These are phyloP conservation scores for Macrophya alboannulata DNA, from an alignment of 2,888 invertebrate species.

Conservation along the genomic window DNA sequence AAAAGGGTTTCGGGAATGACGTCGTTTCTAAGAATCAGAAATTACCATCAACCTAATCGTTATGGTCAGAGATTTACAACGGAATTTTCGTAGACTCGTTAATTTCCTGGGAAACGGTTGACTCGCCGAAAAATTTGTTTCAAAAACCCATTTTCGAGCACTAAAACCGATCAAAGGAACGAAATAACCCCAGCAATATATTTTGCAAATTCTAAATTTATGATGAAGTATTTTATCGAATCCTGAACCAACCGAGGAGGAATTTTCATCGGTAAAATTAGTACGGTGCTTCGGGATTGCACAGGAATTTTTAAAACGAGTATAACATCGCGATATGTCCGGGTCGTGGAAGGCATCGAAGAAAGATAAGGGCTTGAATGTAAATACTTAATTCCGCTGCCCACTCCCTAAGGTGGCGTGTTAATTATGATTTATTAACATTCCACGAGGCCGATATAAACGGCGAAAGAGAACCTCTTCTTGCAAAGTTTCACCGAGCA, in stretches of 20 bases:
- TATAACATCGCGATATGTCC: not conserved
- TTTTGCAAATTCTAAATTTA: not conserved
- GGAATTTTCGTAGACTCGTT: not conserved
- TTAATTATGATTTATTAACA: slow-evolving; percentile 48
- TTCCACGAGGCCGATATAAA: slow-evolving; percentile 5
- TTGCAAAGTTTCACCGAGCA: not conserved
- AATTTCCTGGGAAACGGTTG: not conserved
- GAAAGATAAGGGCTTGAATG: slow-evolving; percentile 17
- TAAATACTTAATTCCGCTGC: not conserved
- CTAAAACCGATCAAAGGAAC: not conserved
- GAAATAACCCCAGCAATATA: not conserved
- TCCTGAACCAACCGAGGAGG: not conserved
- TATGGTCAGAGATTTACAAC: not conserved
- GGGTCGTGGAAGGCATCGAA: not conserved
- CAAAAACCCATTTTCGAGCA: not conserved
- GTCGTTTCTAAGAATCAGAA: slow-evolving; percentile 31
- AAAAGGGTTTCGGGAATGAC: slow-evolving; percentile 41
- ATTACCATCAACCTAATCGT: not conserved
- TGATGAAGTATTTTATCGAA: not conserved
- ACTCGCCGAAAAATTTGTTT: not conserved
- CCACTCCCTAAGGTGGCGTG: not conserved
- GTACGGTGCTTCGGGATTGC: not conserved
- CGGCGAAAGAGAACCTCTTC: not conserved
- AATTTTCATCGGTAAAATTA: not conserved
- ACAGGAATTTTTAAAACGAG: not conserved